These are phyloP conservation scores for Toxotes jaculatrix DNA, from an alignment of 2,113 vertebrate species.

Conservation along the genomic window DNA sequence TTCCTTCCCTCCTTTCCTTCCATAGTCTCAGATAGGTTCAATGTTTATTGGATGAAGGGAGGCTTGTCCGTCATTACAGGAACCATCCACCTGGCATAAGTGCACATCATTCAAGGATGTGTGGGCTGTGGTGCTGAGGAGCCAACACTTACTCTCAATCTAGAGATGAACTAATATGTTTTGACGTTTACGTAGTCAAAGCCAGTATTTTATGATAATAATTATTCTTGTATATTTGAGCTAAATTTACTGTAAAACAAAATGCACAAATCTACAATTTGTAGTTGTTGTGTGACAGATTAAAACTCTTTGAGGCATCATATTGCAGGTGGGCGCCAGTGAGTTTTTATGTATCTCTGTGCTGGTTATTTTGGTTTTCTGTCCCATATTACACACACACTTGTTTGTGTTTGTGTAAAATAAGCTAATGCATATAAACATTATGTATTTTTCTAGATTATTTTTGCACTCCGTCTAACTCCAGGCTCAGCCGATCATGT, in stretches of 20 bases:
- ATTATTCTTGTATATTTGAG: not conserved
- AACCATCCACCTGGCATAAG: slow-evolving; percentile 7
- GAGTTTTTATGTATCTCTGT: not conserved
- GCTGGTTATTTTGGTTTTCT: not conserved
- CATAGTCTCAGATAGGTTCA: slow-evolving; percentile 10
- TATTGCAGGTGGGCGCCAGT: not conserved
- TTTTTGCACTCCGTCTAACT: no score
- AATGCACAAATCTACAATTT: not conserved
- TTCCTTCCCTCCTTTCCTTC: not conserved
- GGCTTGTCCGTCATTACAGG: not conserved
- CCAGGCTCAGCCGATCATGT: no score
- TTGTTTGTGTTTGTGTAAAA: not conserved
- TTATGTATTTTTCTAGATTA: no score
- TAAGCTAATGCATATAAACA: not conserved
- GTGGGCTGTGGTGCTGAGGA: not conserved
- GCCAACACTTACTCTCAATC: not conserved
- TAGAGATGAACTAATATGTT: not conserved
- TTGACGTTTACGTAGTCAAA: not conserved
- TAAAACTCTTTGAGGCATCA: not conserved
- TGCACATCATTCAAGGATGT: slow-evolving; percentile 21
- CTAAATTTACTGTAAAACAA: not conserved
- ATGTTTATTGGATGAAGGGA: slow-evolving; percentile 34
- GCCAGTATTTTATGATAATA: not conserved
- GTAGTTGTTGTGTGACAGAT: not conserved
- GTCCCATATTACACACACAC: not conserved